These are phyloP conservation scores for Stichopus chloronotus DNA, from an alignment of 35 echinoderm and acorn worm genomes.

Conservation along the genomic window DNA sequence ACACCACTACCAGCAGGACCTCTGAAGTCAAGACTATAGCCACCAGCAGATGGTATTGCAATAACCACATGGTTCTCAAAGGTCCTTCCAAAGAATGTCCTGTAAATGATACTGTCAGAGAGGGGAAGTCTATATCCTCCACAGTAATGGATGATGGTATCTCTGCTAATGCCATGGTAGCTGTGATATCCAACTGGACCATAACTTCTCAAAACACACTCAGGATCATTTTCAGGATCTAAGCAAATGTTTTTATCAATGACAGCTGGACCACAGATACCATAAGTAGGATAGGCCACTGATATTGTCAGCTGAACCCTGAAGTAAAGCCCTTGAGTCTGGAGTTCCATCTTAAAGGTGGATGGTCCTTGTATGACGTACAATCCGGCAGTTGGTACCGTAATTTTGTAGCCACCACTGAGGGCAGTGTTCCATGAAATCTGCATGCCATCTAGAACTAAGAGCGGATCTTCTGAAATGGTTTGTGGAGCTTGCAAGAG, in stretches of 20 bases:
- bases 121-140: conserved; percentile 20
- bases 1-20: conserved; percentile 46
- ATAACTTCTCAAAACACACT: conserved; percentile 66
- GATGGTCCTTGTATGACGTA: conserved; percentile 73
- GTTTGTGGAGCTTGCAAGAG: conserved; percentile 64
- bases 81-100: background rate
- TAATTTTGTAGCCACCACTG: conserved; percentile 12
- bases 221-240: conserved; percentile 54
- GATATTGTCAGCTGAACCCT: conserved; percentile 61
- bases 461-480: conserved; percentile 45
- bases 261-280: conserved; percentile 84
- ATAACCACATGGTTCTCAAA: conserved; percentile 29
- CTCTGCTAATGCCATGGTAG: conserved; percentile 20
- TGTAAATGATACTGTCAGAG: conserved; percentile 59
- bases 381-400: background rate
- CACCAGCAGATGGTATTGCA: conserved; percentile 42
- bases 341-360: conserved; percentile 56
- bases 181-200: conserved; percentile 63
- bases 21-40: conserved; percentile 71
- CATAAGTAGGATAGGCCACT: conserved; percentile 26
- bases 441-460: conserved; percentile 64
- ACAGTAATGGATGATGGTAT: conserved; percentile 51
- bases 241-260: conserved; percentile 46
- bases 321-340: conserved; percentile 70
- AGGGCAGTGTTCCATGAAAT: conserved; percentile 37